phyloP scores from a whole-genome alignment of 2,113 vertebrate species.

The Mastomys coucha region DNA sequence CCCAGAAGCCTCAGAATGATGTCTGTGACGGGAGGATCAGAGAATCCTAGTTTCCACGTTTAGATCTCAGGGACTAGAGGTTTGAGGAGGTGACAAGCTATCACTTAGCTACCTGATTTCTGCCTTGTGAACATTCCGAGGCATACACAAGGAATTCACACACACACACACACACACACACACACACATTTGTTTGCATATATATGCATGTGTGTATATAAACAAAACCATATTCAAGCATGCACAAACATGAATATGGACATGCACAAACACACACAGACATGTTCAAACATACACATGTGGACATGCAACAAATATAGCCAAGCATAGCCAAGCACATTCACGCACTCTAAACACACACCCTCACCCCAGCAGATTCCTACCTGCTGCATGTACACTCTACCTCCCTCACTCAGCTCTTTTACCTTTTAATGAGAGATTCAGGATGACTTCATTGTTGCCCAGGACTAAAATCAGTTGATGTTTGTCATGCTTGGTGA shows the following conservation, averaged over 20 bases:
- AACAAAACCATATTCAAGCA: too few species aligned
- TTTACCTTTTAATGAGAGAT: neutral
- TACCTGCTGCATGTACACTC: fast-evolving
- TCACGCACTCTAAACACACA: too few species aligned
- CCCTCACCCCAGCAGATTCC: neutral
- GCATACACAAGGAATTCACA: neutral
- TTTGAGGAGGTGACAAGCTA: neutral
- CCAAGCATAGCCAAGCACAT: fast-evolving
- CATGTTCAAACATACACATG: neutral
- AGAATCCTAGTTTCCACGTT: neutral
- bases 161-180: fast-evolving
- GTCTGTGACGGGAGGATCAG: neutral
- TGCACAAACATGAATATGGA: neutral
- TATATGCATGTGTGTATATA: too few species aligned
- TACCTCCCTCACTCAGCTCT: too few species aligned
- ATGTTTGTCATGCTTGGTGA: fast-evolving
- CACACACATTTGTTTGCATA: fast-evolving
- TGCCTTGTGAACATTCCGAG: neutral
- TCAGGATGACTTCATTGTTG: neutral
- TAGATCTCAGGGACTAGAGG: too few species aligned
- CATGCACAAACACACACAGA: neutral
- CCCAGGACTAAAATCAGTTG: neutral
- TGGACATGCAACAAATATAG: fast-evolving
- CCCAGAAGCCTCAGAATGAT: neutral
- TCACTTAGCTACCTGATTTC: neutral